Evolutionary conservation across 2,797 vertebrate species (phyloP), one percentile per base, ranked within the genome.

Genomic region (Platyrinchus mystaceus): DNA sequence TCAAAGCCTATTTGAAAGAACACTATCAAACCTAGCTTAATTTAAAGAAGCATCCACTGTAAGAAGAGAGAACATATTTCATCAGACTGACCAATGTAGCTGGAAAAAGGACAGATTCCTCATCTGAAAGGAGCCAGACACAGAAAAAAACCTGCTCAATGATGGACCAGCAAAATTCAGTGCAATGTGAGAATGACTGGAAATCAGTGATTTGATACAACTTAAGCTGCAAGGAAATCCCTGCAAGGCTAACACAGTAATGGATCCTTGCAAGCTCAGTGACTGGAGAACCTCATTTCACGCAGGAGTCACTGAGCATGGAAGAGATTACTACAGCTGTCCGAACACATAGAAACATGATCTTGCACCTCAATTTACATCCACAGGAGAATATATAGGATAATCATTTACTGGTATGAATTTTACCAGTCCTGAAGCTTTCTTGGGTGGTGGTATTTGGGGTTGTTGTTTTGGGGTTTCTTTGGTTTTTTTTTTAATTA

Each of bases 281-380:
- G 4, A 27, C 41, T 23, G 53, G 12, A 74, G 22, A 84, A 28
- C 43, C 7, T 71, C 2, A 24, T 58, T 50, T 52, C 16, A n/a
- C 0, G 0, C 36, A 82, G 44, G 14, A 79, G 36, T 34, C 2
- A 0, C 32, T 59, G 23, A 64, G 46, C 7, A 1, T 12, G 26
- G 27, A 70, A 55, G 27, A 84, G 27, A 52, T 55, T 26, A n/a
- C 17, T 73, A 39, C 24, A 73, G 63, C 50, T 92, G 12, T 24
- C 39, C 17, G 19, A 82, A 90, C 14, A 84, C 21, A 44, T 39
- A 32, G n/a, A 28, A 26, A 8, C 28, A 23, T 10, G 1, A 58
- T 12, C 47, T 64, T 55, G 8, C 26, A 74, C n/a, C 17, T 84
- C 26, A 32, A 0, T 39, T 75, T 74, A 68, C 9, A 76, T 9